phyloP scores from a whole-genome alignment of 2,797 vertebrate genomes.

The Manis pentadactyla region DNA sequence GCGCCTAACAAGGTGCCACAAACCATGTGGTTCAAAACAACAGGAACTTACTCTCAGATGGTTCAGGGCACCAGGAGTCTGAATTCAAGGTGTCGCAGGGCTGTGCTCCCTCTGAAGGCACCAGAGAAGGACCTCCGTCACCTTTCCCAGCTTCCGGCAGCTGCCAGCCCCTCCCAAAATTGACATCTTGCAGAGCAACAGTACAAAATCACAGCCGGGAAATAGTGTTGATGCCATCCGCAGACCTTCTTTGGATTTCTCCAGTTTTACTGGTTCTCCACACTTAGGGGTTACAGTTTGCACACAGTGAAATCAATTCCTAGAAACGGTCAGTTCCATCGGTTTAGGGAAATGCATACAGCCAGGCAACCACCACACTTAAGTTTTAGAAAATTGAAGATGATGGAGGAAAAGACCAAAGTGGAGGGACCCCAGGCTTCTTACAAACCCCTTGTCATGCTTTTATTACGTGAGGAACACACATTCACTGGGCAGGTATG shows the following conservation, averaged over 20 bases:
- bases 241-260: background rate
- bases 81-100: background rate
- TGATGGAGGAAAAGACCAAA: background rate
- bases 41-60: background rate
- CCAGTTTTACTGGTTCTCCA: background rate
- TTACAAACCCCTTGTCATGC: background rate
- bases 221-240: background rate
- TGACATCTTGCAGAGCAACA: background rate
- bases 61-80: background rate
- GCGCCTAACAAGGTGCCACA: background rate
- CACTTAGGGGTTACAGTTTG: background rate
- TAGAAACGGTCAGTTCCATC: background rate
- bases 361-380: background rate
- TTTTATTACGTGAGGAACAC: background rate
- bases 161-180: background rate
- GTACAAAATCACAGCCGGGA: background rate
- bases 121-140: rapidly evolving
- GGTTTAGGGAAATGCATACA: background rate
- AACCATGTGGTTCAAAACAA: background rate
- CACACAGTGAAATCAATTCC: background rate
- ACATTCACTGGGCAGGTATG: background rate
- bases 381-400: background rate
- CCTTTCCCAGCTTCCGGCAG: background rate
- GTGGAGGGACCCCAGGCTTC: background rate
- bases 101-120: background rate